These are phyloP conservation scores for Willowsia nigromaculata DNA, from an alignment of 2,888 invertebrate species.

Conservation along the genomic window DNA sequence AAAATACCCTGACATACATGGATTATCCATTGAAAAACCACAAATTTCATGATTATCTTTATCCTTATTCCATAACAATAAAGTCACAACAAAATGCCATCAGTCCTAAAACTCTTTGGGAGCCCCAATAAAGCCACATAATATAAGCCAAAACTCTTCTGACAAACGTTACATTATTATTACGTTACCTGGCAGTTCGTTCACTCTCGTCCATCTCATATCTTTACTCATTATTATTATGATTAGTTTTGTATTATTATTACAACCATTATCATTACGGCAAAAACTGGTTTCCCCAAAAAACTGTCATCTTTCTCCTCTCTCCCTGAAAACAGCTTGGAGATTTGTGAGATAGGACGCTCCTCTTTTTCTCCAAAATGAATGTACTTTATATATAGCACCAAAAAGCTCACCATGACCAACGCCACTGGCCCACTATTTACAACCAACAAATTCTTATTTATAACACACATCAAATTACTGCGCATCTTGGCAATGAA, in stretches of 20 bases:
- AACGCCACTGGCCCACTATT: not conserved
- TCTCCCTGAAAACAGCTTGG: slow-evolving; percentile 18
- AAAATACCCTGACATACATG: not conserved
- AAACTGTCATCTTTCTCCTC: slow-evolving; percentile 55
- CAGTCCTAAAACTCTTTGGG: not conserved
- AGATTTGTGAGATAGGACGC: slow-evolving; percentile 51
- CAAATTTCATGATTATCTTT: slow-evolving; percentile 34
- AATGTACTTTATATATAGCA: not conserved
- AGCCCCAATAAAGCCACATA: not conserved
- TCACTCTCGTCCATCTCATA: slow-evolving; percentile 9
- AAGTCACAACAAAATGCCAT: not conserved
- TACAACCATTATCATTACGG: slow-evolving; percentile 54
- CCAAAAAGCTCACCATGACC: not conserved
- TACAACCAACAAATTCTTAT: not conserved
- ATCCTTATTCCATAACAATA: slow-evolving; percentile 21
- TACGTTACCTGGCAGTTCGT: not conserved
- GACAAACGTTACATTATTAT: not conserved
- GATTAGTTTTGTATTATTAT: slow-evolving; percentile 20
- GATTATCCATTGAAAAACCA: slow-evolving; percentile 1
- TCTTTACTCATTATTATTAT: not conserved
- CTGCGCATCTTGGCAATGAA: not conserved
- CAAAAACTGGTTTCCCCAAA: slow-evolving; percentile 61
- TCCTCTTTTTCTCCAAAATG: slow-evolving; percentile 8
- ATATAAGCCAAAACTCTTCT: not conserved
- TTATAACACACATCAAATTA: not conserved